These are phyloP conservation scores for Sinocyclocheilus maitianheensis DNA, from an alignment of 2,113 vertebrate genomes.

Conservation along the genomic window DNA sequence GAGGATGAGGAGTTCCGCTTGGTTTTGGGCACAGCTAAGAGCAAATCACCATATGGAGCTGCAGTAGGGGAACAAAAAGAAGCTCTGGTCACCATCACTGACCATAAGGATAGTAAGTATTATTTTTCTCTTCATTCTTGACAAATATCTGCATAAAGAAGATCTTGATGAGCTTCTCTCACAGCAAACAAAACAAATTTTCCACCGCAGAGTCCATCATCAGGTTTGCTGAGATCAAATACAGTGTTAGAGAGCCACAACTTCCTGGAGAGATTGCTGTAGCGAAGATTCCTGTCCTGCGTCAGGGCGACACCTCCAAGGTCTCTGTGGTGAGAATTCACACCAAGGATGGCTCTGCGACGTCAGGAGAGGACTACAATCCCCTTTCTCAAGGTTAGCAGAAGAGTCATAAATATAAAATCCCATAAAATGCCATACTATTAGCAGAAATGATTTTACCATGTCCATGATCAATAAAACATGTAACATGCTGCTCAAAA, in stretches of 20 bases:
- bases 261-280: constrained; percentile 71
- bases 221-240: constrained; percentile 84
- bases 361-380: constrained; percentile 85
- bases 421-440: too few relatives aligned
- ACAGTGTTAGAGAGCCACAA: constrained; percentile 82
- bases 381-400: constrained; percentile 81
- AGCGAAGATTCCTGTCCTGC: constrained; percentile 79
- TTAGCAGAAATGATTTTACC: background rate
- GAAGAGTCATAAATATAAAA: background rate
- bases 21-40: constrained; percentile 78
- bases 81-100: constrained; percentile 76
- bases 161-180: background rate
- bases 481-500: background rate
- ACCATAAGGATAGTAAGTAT: constrained; percentile 82
- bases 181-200: background rate
- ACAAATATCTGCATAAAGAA: background rate
- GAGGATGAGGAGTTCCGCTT: constrained; percentile 83
- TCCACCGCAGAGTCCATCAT: constrained; percentile 78
- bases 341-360: constrained; percentile 85
- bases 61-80: constrained; percentile 81
- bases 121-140: background rate
- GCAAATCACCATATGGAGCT: constrained; percentile 77
- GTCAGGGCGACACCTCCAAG: constrained; percentile 80
- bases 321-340: constrained; percentile 83
- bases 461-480: background rate